Percentiles rank a stretch among this genome's conserved stretches.
phyloP scores from a whole-genome alignment of 2,888 invertebrate genomes.

The Zelleria hepariella region DNA sequence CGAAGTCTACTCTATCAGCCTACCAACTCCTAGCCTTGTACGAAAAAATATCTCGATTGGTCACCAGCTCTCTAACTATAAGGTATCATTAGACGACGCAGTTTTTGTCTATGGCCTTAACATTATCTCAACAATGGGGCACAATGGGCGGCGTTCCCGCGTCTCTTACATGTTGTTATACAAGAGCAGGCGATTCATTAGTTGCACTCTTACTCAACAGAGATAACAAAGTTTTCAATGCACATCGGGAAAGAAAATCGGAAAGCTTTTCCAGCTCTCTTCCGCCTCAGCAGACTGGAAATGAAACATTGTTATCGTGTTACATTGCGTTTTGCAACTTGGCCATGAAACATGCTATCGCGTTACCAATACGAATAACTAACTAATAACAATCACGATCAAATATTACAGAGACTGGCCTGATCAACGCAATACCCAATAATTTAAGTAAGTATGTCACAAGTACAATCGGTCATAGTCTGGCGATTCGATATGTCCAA shows the following conservation, averaged over 20 bases:
- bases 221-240: conserved; percentile 14
- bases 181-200: conserved; percentile 49
- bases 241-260: conserved; percentile 34
- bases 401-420: neutral
- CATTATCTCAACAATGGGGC: conserved; percentile 57
- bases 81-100: conserved; percentile 20
- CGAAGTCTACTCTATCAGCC: too few species aligned
- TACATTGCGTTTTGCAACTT: conserved; percentile 30
- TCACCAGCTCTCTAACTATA: too few species aligned
- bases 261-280: conserved; percentile 29
- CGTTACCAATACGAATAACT: conserved; percentile 15
- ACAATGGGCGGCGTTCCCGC: conserved; percentile 58
- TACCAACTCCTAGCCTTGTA: too few species aligned
- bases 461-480: conserved; percentile 1
- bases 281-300: conserved; percentile 18
- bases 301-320: conserved; percentile 26
- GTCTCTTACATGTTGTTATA: conserved; percentile 61
- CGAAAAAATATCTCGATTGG: too few species aligned
- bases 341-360: conserved; percentile 29
- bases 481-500: neutral
- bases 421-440: neutral
- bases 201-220: conserved; percentile 27
- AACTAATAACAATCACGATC: conserved; percentile 3
- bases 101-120: conserved; percentile 55
- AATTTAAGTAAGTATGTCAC: conserved; percentile 2